Conservation (phyloP, 2,888 invertebrate genomes). For the Pardosa pseudoannulata region DNA sequence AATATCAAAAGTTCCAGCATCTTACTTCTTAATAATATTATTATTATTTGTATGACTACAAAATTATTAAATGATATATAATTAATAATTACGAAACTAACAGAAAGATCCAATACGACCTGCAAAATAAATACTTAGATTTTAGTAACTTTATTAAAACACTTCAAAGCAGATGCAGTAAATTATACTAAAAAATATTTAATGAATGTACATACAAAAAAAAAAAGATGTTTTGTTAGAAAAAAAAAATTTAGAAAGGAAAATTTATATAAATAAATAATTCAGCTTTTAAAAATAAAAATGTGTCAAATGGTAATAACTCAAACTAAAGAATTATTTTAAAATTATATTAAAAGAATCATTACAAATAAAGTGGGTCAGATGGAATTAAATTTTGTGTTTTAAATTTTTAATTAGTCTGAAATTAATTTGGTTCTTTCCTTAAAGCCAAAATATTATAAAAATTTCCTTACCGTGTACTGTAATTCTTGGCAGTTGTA, state of each 20-base stretch:
- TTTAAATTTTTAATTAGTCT: background rate
- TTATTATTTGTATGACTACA: too few relatives aligned
- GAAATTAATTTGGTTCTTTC: background rate
- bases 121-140: too few relatives aligned
- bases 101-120: too few relatives aligned
- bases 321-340: background rate
- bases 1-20: too few relatives aligned
- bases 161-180: background rate
- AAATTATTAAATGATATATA: too few relatives aligned
- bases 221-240: background rate
- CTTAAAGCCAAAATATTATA: constrained; percentile 32
- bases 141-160: too few relatives aligned
- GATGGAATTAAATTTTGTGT: background rate
- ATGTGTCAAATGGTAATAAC: background rate
- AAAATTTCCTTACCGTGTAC: constrained; percentile 69
- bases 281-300: background rate
- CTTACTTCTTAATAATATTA: too few relatives aligned
- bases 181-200: background rate
- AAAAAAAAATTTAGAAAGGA: background rate
- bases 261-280: too few relatives aligned
- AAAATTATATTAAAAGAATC: constrained; percentile 1
- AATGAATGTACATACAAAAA: background rate
- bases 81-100: too few relatives aligned
- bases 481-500: constrained; percentile 71
- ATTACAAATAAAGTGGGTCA: background rate